phyloP scores from a whole-genome alignment of 2,797 vertebrate species.

The Sebastes aleutianus region DNA sequence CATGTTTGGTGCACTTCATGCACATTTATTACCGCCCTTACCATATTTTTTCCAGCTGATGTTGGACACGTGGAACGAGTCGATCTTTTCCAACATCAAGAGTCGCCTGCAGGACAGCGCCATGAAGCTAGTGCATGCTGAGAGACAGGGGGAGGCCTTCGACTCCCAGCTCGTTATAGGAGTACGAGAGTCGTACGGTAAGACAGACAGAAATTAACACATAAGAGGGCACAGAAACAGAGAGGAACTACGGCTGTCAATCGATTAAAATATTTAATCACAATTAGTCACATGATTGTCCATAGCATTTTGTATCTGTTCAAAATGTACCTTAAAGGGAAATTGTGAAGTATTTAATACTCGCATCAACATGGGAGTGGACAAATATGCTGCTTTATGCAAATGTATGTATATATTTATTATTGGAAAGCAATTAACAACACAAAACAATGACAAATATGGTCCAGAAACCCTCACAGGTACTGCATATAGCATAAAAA shows the following conservation, averaged over 20 bases:
- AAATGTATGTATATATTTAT: no score
- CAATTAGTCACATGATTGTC: no score
- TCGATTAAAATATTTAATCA: no score
- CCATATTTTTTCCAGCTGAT: constrained; percentile 84
- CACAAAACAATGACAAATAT: no score
- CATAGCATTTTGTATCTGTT: no score
- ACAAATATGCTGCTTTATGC: no score
- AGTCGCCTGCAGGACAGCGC: constrained; percentile 97
- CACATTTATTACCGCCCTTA: neutral
- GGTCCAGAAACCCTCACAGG: no score
- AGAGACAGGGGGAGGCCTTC: constrained; percentile 95
- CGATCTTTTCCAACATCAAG: constrained; percentile 99
- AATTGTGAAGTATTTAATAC: no score
- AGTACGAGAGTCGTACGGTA: constrained; percentile 97
- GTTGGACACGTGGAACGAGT: constrained; percentile 99
- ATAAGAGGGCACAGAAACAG: neutral
- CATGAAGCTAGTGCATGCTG: constrained; percentile 97
- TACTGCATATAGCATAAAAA: no score
- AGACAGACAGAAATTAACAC: neutral
- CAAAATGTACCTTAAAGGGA: no score
- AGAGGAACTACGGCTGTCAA: neutral
- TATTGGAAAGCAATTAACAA: no score
- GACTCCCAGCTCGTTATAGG: constrained; percentile 98
- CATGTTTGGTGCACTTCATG: neutral
- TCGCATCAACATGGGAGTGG: no score